These are phyloP conservation scores for Notiomystis cincta DNA, from an alignment of 2,113 vertebrate species.

Conservation along the genomic window DNA sequence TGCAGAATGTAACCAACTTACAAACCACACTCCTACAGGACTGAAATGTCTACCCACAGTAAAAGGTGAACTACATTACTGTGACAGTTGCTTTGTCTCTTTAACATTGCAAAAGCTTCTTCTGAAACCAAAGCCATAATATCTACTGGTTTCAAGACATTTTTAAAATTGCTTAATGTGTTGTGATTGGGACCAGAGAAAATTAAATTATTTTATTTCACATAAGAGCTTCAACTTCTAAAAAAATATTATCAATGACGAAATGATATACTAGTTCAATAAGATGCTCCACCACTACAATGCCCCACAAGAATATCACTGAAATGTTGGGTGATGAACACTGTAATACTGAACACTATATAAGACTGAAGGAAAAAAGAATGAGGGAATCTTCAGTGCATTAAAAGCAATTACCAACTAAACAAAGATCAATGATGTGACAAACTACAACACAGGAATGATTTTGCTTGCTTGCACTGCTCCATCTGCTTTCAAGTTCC, in stretches of 20 bases:
- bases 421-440: slow-evolving; percentile 28
- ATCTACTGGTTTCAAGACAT: neutral
- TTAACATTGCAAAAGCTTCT: neutral
- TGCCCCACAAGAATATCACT: neutral
- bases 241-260: neutral
- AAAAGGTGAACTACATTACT: neutral
- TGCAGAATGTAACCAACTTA: neutral
- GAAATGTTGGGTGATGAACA: slow-evolving; percentile 18
- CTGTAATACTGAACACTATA: neutral
- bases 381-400: slow-evolving; percentile 16
- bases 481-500: neutral
- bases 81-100: neutral
- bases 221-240: neutral
- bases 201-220: neutral
- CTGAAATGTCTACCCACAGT: neutral
- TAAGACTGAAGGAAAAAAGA: neutral
- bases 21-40: neutral
- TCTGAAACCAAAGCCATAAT: neutral
- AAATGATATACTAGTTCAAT: slow-evolving; percentile 20
- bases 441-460: neutral
- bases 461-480: slow-evolving; percentile 4
- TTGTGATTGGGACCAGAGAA: neutral
- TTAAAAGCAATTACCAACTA: slow-evolving; percentile 58
- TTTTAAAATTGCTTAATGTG: neutral
- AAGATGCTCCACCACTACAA: neutral